Evolutionary conservation across 2,113 vertebrate genomes (phyloP), one percentile per base, ranked within the genome.

Genomic region (Oryzias woworae): DNA sequence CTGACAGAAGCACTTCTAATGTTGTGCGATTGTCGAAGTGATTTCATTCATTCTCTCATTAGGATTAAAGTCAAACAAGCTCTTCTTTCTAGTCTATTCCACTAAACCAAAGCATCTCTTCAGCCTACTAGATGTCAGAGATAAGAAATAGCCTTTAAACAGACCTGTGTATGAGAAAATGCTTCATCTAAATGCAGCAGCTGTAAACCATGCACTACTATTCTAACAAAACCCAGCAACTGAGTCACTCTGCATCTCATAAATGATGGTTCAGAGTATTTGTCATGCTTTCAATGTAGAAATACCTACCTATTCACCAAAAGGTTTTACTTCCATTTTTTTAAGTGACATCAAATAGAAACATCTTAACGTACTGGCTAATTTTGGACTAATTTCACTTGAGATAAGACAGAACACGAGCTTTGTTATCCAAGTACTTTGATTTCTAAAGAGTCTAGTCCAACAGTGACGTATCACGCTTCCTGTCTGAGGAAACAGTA

Each of bases 41-140:
- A 47, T 78, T 78, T 65, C 65, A 79, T 49, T 68, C 5, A 59
- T 69, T 75, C 62, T 61, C 28, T 62, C 65, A 56, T 20, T 73
- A 55, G 53, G 58, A 50, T 23, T 56, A 53, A 49, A 16, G 54
- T 48, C 69, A 66, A 55, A 76, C 71, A 66, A 58, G 71, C 63
- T 61, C 81, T 59, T 31, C 20, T 70, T 63, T 44, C 48, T 20
- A 42, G 56, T 48, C 45, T 66, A 43, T 77, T 75, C 56, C 75
- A 60, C 57, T 46, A 69, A 36, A 36, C 36, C 53, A 81, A 70
- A 82, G 64, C 46, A 26, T 72, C 69, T 74, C 58, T 64, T 66
- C 77, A 71, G 12, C 64, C 53, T 20, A 67, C 64, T 72, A 52
- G 61, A 64, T 4, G 5, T 73, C 65, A 61, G 16, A 63, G 50